phyloP scores from a whole-genome alignment of 2,797 vertebrate genomes.

The Coregonus ussuriensis region DNA sequence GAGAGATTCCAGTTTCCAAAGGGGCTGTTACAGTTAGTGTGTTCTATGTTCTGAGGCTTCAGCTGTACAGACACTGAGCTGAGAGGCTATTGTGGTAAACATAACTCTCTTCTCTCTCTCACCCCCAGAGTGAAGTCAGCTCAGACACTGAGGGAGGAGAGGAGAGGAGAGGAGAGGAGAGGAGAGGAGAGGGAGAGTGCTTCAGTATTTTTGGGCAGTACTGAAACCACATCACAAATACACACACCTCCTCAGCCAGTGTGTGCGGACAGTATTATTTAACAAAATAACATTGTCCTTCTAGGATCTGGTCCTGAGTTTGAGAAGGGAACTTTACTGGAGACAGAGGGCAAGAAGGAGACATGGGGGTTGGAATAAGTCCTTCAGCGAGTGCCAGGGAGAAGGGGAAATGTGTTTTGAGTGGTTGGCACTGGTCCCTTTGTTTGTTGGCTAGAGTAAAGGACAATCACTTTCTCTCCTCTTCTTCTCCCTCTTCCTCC shows the following conservation, averaged over 20 bases:
- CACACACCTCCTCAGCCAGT: neutral
- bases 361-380: neutral
- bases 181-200: neutral
- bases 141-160: neutral
- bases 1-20: neutral
- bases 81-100: neutral
- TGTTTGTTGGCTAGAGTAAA: neutral
- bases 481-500: neutral
- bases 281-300: constrained; percentile 9
- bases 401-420: constrained; percentile 11
- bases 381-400: constrained; percentile 30
- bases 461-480: neutral
- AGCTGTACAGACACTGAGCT: neutral
- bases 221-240: neutral
- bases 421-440: constrained; percentile 1
- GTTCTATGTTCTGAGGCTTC: too few species aligned
- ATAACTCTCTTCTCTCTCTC: too few species aligned
- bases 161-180: neutral
- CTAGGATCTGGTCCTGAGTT: constrained; percentile 47
- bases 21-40: neutral
- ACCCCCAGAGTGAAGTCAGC: neutral
- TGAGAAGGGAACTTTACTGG: constrained; percentile 9
- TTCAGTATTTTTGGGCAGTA: neutral
- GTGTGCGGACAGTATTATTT: constrained; percentile 13
- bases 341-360: neutral